These are phyloP conservation scores for Drosophila nigrodunni DNA, from an alignment of 1,140 invertebrate genomes.

Conservation along the genomic window DNA sequence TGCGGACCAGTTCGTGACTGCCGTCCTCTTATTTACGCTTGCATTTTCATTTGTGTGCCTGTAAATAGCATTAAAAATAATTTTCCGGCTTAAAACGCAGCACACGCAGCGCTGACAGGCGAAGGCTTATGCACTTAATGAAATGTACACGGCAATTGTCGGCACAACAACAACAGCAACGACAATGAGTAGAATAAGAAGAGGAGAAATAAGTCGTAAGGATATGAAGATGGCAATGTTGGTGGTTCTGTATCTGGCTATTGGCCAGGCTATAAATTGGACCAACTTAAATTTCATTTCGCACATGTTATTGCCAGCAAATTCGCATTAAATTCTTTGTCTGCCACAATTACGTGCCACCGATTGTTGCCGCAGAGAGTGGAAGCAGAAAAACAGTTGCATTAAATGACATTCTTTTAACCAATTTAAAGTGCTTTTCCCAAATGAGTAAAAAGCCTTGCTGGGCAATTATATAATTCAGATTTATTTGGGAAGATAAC, in stretches of 20 bases:
- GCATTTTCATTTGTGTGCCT: constrained; percentile 80
- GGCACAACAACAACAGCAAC: constrained; percentile 13
- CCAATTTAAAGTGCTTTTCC: not conserved
- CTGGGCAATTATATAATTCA: not conserved
- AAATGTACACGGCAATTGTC: constrained; percentile 82
- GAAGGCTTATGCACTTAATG: constrained; percentile 81
- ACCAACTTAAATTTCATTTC: constrained; percentile 70
- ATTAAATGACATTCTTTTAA: constrained; percentile 12
- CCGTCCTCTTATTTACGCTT: constrained; percentile 72
- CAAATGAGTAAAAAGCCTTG: not conserved
- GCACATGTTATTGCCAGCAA: constrained; percentile 56
- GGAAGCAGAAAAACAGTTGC: constrained; percentile 3
- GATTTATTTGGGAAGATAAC: not conserved
- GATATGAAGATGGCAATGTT: constrained; percentile 44
- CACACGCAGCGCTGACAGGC: constrained; percentile 69
- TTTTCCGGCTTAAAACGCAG: constrained; percentile 75
- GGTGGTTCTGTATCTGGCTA: constrained; percentile 11
- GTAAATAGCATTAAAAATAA: constrained; percentile 82
- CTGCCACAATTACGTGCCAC: constrained; percentile 20
- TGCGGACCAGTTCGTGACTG: constrained; percentile 67
- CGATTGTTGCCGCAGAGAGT: not conserved
- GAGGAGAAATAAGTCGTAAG: not conserved
- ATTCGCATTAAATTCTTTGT: constrained; percentile 60
- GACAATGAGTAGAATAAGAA: not conserved
- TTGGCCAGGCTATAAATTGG: constrained; percentile 61